These are phyloP conservation scores for Oophaga sylvatica DNA, from an alignment of 2,797 vertebrate species.

Conservation along the genomic window DNA sequence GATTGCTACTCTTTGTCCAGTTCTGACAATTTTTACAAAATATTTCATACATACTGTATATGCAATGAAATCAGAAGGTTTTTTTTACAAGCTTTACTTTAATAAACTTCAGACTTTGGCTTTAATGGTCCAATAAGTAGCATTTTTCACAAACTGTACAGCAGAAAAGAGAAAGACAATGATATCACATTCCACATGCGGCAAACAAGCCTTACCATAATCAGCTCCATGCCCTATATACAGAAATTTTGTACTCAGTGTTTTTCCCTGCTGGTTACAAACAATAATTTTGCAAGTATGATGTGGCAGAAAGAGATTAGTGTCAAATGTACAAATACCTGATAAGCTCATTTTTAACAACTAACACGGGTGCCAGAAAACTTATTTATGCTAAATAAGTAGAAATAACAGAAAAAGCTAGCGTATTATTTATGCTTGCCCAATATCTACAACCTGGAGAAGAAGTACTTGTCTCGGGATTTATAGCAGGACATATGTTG, in stretches of 20 bases:
- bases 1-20: neutral
- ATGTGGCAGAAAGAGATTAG: slow-evolving; percentile 41
- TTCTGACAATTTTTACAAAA: neutral
- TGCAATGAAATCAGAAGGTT: neutral
- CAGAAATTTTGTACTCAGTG: slow-evolving; percentile 9
- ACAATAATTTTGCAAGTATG: slow-evolving; percentile 28
- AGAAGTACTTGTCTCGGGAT: slow-evolving; percentile 34
- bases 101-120: neutral
- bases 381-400: slow-evolving; percentile 40
- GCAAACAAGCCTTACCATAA: slow-evolving; percentile 22
- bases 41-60: no score
- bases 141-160: neutral
- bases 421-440: slow-evolving; percentile 24
- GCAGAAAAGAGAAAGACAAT: neutral
- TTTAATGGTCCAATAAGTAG: neutral
- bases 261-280: slow-evolving; percentile 14
- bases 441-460: slow-evolving; percentile 26
- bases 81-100: neutral
- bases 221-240: slow-evolving; percentile 7
- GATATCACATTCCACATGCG: slow-evolving; percentile 1
- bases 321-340: slow-evolving; percentile 41
- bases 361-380: slow-evolving; percentile 29
- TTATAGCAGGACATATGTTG: slow-evolving; percentile 45
- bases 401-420: slow-evolving; percentile 23
- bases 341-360: slow-evolving; percentile 29